Percentiles rank a stretch among this genome's conserved stretches.
These are phyloP conservation scores for Stichodactyla mertensii DNA, from an alignment of 64 coral and sea anemone species.

Conservation along the genomic window DNA sequence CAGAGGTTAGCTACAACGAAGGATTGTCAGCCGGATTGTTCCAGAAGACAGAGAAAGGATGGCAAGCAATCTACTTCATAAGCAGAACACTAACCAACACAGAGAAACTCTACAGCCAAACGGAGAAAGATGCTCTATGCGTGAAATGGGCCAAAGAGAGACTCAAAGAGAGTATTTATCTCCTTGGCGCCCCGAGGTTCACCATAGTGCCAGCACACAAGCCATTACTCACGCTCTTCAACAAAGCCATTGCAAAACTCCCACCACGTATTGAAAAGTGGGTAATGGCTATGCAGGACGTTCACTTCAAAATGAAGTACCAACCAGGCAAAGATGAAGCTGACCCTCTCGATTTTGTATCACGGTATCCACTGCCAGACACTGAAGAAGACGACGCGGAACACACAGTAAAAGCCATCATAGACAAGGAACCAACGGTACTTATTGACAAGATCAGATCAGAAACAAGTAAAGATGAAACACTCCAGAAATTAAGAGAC, in stretches of 20 bases:
- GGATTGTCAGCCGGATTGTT: constrained; percentile 42
- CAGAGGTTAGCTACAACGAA: constrained; percentile 58
- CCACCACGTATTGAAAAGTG: too few relatives aligned
- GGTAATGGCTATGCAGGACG: constrained; percentile 55
- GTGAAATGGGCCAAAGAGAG: constrained; percentile 64
- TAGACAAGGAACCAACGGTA: constrained; percentile 36
- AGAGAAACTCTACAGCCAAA: neutral
- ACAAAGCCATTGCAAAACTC: constrained; percentile 37
- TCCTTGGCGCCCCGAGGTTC: constrained; percentile 43
- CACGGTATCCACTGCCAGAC: constrained; percentile 40
- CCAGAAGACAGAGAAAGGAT: constrained; percentile 39
- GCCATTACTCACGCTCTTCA: constrained; percentile 27
- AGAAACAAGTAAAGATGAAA: constrained; percentile 35
- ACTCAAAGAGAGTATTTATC: constrained; percentile 42
- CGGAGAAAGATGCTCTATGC: constrained; percentile 50
- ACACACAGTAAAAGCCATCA: constrained; percentile 37
- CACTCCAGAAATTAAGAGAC: constrained; percentile 19
- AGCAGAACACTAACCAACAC: constrained; percentile 35
- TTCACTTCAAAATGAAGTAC: constrained; percentile 30
- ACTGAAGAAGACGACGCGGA: constrained; percentile 39
- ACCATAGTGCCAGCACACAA: neutral
- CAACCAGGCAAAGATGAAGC: constrained; percentile 48
- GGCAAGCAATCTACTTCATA: constrained; percentile 49
- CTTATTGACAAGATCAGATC: constrained; percentile 43
- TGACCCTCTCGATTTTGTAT: constrained; percentile 47